A percentile compares a stretch with the other conserved stretches of the same genome.
Evolutionary conservation across 2,797 vertebrate species (phyloP).

Genomic region (Todus mexicanus): DNA sequence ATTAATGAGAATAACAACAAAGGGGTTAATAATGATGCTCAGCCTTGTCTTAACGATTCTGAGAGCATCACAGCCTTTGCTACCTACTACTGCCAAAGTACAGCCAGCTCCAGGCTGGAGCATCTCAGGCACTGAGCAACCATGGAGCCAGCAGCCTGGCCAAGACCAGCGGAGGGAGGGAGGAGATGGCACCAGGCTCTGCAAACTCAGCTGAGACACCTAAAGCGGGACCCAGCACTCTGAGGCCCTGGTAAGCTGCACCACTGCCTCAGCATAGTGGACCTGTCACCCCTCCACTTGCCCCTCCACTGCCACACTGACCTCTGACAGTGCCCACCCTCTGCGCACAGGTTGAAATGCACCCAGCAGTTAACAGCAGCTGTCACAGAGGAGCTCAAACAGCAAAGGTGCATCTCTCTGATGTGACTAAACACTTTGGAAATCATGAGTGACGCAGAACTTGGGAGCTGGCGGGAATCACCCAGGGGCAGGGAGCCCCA

Average conservation of each 20-base stretch:
- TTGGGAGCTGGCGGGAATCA: background rate
- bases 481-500: background rate
- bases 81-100: background rate
- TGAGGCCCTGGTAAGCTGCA: background rate
- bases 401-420: background rate
- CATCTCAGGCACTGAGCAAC: background rate
- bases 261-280: background rate
- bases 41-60: background rate
- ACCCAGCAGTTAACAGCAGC: background rate
- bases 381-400: background rate
- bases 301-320: rapidly evolving
- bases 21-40: background rate
- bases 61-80: background rate
- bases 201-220: background rate
- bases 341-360: background rate
- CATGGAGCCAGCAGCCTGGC: background rate
- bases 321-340: rapidly evolving
- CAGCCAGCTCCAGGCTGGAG: background rate
- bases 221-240: background rate
- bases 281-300: rapidly evolving
- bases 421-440: background rate
- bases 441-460: background rate
- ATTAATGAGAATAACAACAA: slow-evolving; percentile 43
- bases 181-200: rapidly evolving
- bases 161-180: background rate